These are phyloP conservation scores for Danionella cerebrum DNA, from an alignment of 2,113 vertebrate species.

Conservation along the genomic window DNA sequence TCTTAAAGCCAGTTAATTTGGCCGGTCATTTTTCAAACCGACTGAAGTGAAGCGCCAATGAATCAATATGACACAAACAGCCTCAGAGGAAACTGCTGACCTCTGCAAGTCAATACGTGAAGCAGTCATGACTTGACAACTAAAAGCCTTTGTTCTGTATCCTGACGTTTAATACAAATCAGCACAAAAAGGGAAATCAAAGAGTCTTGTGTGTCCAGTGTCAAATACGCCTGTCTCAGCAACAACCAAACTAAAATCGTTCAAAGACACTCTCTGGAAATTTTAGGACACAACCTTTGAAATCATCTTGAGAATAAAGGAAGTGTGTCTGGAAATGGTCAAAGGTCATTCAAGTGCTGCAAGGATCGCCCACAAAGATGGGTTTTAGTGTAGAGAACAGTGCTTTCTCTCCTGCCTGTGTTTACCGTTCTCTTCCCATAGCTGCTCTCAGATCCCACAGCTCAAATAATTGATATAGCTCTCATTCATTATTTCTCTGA, in stretches of 20 bases:
- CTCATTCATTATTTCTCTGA: slow-evolving; percentile 29
- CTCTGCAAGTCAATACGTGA: not conserved
- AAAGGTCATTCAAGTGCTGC: slow-evolving; percentile 48
- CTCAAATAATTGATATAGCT: slow-evolving; percentile 31
- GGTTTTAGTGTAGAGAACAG: slow-evolving; percentile 41
- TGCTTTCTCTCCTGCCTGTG: slow-evolving; percentile 5
- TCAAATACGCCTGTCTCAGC: not conserved
- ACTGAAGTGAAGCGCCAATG: not conserved
- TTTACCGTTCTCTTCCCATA: not conserved
- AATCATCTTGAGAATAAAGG: slow-evolving; percentile 39
- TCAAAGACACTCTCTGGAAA: slow-evolving; percentile 35
- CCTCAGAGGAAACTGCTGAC: not conserved
- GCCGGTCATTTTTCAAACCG: not conserved
- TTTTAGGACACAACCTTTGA: slow-evolving; percentile 32
- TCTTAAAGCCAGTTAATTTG: not conserved
- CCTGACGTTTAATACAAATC: not conserved
- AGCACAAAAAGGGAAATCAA: not conserved
- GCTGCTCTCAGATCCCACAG: slow-evolving; percentile 19
- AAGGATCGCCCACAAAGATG: slow-evolving; percentile 51
- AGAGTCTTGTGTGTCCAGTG: not conserved
- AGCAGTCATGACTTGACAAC: not conserved
- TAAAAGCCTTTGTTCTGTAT: not conserved
- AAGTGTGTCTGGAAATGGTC: slow-evolving; percentile 39
- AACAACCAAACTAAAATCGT: slow-evolving; percentile 22
- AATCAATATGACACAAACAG: not conserved